These are phyloP conservation scores for Gryllus bimaculatus DNA, from an alignment of 1,140 invertebrate species.

Conservation along the genomic window DNA sequence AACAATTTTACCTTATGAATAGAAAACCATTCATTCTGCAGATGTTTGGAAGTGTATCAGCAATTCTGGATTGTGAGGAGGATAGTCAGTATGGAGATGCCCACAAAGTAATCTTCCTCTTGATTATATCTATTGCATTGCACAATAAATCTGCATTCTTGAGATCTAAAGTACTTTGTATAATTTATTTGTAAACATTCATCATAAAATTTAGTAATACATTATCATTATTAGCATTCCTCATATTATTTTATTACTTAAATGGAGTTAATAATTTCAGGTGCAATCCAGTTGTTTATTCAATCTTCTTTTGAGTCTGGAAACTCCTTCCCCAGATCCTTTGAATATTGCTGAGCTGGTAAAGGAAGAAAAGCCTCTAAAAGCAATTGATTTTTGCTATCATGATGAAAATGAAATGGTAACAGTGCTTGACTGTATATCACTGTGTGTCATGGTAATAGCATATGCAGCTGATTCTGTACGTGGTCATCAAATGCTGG, in stretches of 20 bases:
- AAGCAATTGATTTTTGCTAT: slow-evolving; percentile 95
- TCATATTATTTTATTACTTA: no score
- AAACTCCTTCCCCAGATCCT: slow-evolving; percentile 87
- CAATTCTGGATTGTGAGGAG: slow-evolving; percentile 89
- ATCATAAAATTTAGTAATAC: no score
- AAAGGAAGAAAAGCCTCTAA: slow-evolving; percentile 90
- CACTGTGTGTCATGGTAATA: slow-evolving; percentile 93
- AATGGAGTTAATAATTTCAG: slow-evolving; percentile 35
- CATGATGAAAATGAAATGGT: slow-evolving; percentile 93
- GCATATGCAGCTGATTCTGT: slow-evolving; percentile 94
- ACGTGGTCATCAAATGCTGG: slow-evolving; percentile 94
- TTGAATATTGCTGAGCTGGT: slow-evolving; percentile 92
- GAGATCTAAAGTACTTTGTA: no score
- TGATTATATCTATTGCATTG: background rate
- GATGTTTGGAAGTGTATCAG: slow-evolving; percentile 97
- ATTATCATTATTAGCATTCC: no score
- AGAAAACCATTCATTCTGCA: slow-evolving; percentile 96
- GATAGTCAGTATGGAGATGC: slow-evolving; percentile 76
- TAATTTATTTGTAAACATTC: no score
- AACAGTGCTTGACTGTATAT: slow-evolving; percentile 86
- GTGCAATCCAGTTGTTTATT: slow-evolving; percentile 85
- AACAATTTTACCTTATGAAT: slow-evolving; percentile 97
- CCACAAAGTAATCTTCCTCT: slow-evolving; percentile 57
- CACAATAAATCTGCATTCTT: no score
- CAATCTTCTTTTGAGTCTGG: slow-evolving; percentile 81